Base-by-base conservation (phyloP, 2,797 vertebrate genomes). In the Protosalanx chinensis region DNA sequence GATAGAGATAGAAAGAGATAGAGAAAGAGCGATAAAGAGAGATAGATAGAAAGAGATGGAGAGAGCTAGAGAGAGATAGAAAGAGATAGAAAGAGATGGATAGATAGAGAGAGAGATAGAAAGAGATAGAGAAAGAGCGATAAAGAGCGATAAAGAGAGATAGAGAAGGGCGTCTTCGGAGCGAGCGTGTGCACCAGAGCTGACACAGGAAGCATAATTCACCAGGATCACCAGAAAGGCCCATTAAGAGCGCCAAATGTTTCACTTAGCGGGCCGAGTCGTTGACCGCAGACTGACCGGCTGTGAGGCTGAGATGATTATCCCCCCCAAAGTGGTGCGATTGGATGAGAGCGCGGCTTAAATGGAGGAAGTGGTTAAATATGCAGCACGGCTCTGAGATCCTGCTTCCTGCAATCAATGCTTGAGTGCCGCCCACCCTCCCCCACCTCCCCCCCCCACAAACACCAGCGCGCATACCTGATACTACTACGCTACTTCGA, bases 141-240 rank as follows among this genome's bases (percentile, higher is more conserved):
- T 70, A 71, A 74, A 71, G 75, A 68, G 64, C 64, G 57, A 75
- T 73, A 73, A 64, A 76, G 37, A 76, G 75, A 70, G 70, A 27
- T 27, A 27, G 37, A 2, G 37, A 41, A 10, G 37, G 37, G 1
- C 23, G 23, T 10, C 6, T 41, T 41, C 12, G 37, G 37, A 41
- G 37, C 2, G 37, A 41, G 37, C 12, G 37, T 41, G 41, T 12
- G 41, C 13, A 46, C 41, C 12, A 2, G 12, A 46, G 41, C 12
- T 46, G 41, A 13, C 7, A 13, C 41, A 46, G 41, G 10, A 46
- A 46, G 41, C 41, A 46, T 46, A 7, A 58, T 79, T 80, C 66
- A 75, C 60, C 68, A 62, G 71, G 68, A n/a, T 68, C 59, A 72
- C 76, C 73, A 68, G 23, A 59, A 64, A 67, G 57, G 58, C 65